Conservation (phyloP, 2,888 invertebrate genomes). For the Celastrina argiolus region DNA sequence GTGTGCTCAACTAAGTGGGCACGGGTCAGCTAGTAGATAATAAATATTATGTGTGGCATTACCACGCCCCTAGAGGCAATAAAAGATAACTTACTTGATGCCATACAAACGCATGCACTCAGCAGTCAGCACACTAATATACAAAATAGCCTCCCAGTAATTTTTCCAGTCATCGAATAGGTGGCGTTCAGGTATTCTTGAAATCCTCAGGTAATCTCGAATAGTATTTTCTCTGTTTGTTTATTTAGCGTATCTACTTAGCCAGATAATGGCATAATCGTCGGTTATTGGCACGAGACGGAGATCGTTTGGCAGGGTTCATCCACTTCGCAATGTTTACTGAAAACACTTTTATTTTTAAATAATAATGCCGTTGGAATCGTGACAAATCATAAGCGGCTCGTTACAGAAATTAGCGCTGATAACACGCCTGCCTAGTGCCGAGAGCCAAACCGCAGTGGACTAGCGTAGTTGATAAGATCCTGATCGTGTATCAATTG, state of each 20-base stretch:
- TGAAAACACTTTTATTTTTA: constrained; percentile 10
- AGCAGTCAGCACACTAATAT: too few relatives aligned
- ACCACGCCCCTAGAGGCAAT: too few relatives aligned
- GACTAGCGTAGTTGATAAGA: too few relatives aligned
- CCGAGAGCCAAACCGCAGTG: neutral
- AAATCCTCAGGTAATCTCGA: neutral
- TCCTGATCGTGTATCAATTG: too few relatives aligned
- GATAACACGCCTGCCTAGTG: neutral
- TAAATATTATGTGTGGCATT: too few relatives aligned
- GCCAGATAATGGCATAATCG: constrained; percentile 13
- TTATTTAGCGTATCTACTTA: neutral
- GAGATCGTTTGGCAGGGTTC: neutral
- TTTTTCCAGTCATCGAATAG: too few relatives aligned
- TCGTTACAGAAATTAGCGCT: neutral
- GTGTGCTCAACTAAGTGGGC: too few relatives aligned
- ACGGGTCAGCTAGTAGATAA: too few relatives aligned
- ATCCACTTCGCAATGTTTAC: constrained; percentile 5
- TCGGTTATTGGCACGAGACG: constrained; percentile 9
- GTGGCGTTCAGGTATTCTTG: neutral
- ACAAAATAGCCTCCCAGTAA: too few relatives aligned
- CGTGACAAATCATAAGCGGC: neutral
- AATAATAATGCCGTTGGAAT: constrained; percentile 7
- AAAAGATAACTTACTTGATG: too few relatives aligned
- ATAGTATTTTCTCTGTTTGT: constrained; percentile 1
- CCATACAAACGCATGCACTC: too few relatives aligned